phyloP scores from a whole-genome alignment of 2,113 vertebrate species.

The Lasiurus cinereus region DNA sequence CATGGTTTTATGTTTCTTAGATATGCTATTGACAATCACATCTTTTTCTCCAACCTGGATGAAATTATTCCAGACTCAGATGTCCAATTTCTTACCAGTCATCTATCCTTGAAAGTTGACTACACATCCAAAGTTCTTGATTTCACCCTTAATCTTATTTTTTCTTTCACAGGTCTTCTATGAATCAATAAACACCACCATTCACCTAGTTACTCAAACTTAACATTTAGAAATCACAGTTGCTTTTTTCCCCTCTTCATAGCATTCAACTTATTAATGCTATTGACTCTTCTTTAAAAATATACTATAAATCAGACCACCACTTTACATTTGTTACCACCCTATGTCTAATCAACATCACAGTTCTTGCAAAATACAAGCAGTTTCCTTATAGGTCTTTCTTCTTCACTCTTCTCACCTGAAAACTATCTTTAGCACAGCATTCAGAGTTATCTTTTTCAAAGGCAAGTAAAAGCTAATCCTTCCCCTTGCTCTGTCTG shows the following conservation, averaged over 20 bases:
- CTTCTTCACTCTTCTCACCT: neutral
- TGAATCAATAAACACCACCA: neutral
- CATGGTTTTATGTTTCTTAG: neutral
- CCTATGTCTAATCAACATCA: neutral
- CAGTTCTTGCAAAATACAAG: neutral
- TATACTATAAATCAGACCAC: neutral
- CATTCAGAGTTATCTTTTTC: neutral
- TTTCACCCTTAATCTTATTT: neutral
- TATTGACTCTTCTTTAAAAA: neutral
- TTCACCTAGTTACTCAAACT: neutral
- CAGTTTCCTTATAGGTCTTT: neutral
- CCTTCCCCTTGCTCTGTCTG: neutral
- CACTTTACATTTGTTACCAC: neutral
- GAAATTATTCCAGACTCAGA: neutral
- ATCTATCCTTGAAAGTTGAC: neutral
- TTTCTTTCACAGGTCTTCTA: neutral
- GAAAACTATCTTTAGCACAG: neutral
- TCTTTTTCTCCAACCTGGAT: neutral
- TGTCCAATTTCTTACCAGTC: neutral
- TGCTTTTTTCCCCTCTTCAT: neutral
- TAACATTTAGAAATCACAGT: neutral
- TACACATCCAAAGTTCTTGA: neutral
- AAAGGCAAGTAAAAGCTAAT: neutral
- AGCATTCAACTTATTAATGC: neutral
- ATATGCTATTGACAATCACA: neutral